Percentiles rank a stretch among this genome's conserved stretches.
phyloP scores from a whole-genome alignment of 2,113 vertebrate species.

The Stomatorhinus ivindoensis region DNA sequence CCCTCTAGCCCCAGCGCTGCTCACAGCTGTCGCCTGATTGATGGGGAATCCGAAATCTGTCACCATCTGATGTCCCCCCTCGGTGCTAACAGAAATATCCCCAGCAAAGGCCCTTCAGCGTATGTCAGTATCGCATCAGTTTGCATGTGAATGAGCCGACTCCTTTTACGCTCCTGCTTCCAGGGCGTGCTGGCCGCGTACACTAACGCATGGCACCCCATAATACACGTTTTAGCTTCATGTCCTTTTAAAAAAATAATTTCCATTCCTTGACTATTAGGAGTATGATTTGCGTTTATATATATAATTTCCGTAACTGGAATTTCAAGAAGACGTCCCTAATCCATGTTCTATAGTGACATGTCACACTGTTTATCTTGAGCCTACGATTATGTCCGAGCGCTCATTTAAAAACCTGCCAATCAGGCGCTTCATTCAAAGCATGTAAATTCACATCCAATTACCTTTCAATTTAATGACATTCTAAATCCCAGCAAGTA shows the following conservation, averaged over 20 bases:
- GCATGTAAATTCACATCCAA: constrained; percentile 61
- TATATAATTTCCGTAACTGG: constrained; percentile 33
- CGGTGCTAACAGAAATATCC: constrained; percentile 29
- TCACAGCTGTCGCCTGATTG: constrained; percentile 59
- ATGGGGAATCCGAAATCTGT: constrained; percentile 49
- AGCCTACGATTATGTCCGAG: constrained; percentile 47
- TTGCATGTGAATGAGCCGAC: constrained; percentile 39
- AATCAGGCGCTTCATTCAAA: constrained; percentile 56
- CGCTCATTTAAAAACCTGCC: constrained; percentile 48
- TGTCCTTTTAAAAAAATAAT: constrained; percentile 20
- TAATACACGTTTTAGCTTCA: constrained; percentile 12
- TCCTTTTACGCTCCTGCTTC: neutral
- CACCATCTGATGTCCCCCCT: constrained; percentile 36
- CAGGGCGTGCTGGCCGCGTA: constrained; percentile 12
- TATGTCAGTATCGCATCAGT: constrained; percentile 35
- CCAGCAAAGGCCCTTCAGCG: neutral
- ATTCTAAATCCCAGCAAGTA: constrained; percentile 34
- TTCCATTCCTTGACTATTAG: constrained; percentile 43
- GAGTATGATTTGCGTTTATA: neutral
- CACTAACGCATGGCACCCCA: constrained; percentile 17
- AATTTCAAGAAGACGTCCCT: constrained; percentile 48
- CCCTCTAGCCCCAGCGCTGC: constrained; percentile 28
- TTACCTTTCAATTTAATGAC: constrained; percentile 45
- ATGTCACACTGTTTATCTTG: constrained; percentile 50
- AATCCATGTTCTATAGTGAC: constrained; percentile 51